phyloP scores from a whole-genome alignment of 1,140 invertebrate species.

The Thaumetopoea pityocampa region DNA sequence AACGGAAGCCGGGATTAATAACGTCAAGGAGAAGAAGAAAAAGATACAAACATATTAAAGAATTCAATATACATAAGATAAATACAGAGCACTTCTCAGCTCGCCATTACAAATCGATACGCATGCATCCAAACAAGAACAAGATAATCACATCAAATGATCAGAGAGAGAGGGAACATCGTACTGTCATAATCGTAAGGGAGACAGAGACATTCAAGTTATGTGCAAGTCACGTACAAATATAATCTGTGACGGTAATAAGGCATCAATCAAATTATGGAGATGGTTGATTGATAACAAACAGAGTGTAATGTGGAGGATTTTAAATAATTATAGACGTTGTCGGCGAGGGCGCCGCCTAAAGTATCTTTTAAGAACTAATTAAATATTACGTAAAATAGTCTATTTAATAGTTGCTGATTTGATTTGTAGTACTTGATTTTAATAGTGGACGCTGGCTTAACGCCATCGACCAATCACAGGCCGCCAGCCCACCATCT shows the following conservation, averaged over 20 bases:
- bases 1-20: too few species aligned
- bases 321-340: neutral
- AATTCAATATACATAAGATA: conserved; percentile 4
- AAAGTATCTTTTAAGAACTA: neutral
- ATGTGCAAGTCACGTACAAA: conserved; percentile 24
- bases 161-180: conserved; percentile 6
- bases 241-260: conserved; percentile 25
- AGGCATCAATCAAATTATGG: conserved; percentile 28
- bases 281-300: neutral
- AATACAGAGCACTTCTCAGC: conserved; percentile 10
- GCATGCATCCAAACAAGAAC: conserved; percentile 5
- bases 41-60: too few species aligned
- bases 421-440: too few species aligned
- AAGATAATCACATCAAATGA: conserved; percentile 4
- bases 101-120: conserved; percentile 4
- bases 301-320: conserved; percentile 1
- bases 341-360: neutral
- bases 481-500: too few species aligned
- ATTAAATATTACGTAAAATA: too few species aligned
- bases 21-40: too few species aligned
- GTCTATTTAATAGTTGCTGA: too few species aligned
- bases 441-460: too few species aligned
- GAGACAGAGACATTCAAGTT: conserved; percentile 12
- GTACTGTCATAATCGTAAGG: neutral
- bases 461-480: too few species aligned